Evolutionary conservation across 2,888 invertebrate genomes (phyloP), one percentile per base, ranked within the genome.

Genomic region (Chrysolina oricalcia): DNA sequence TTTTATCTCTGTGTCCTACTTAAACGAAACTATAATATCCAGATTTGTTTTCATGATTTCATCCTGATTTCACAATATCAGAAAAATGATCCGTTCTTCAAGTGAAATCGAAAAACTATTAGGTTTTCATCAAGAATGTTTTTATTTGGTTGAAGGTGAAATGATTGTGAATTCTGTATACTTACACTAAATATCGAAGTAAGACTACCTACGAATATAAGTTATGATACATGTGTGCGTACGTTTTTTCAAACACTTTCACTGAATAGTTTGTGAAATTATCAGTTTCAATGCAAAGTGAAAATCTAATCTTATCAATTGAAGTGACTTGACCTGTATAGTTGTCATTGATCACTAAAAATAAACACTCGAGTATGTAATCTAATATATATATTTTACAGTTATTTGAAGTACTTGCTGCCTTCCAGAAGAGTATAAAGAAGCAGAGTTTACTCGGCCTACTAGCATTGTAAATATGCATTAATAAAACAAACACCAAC

Each of bases 401-500:
- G 53, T 53, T 21, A 21, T 53, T 23, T 53, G 53, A 53, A 53
- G 53, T 53, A 15, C 11, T 3, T 35, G 35, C 35, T 21, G 21
- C 11, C 53, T 53, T 53, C 0, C 10, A 48, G 48, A 23, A 10
- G 5, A 53, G 35, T 35, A 19, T 11, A 1, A 53, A 13, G 21
- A 53, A 10, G 53, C 13, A 11, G 21, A 53, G 53, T 53, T 53
- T 19, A 21, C 53, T 53, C 13, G 21, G 53, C 59, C 59, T 35
- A 59, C 59, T 59, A 35, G 0, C 15, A 59, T 27, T 59, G 59
- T 59, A 59, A 35, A 59, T 27, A 59, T 35, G 11, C 59, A 59
- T 59, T 35, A 53, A 59, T 35, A 59, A 59, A 59, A 59, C 59
- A 59, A 59, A 59, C 59, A 53, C 53, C 9, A 59, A 59, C 59